phyloP scores from a whole-genome alignment of 2,888 invertebrate genomes.

The Ferdinandea cuprea region DNA sequence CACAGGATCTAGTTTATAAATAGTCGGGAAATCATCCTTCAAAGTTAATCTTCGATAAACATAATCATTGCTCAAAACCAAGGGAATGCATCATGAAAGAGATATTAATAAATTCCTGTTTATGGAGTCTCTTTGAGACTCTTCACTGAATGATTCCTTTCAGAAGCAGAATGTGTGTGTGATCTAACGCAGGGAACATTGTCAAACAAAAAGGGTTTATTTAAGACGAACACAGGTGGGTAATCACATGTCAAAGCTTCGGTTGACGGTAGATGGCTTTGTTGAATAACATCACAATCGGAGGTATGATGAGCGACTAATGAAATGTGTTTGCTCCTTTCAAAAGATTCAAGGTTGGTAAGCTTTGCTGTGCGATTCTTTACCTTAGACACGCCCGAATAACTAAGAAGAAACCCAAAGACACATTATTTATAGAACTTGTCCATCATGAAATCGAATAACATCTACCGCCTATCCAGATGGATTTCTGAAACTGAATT shows the following conservation, averaged over 20 bases:
- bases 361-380: too few species aligned
- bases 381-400: neutral
- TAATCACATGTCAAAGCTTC: neutral
- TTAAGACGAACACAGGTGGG: neutral
- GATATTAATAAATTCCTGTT: neutral
- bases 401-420: too few species aligned
- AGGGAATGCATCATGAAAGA: constrained; percentile 14
- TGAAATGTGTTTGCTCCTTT: neutral
- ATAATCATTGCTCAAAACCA: constrained; percentile 30
- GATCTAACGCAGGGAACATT: neutral
- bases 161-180: neutral
- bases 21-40: constrained; percentile 13
- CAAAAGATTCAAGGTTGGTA: neutral
- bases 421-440: neutral
- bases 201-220: neutral
- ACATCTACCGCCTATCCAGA: neutral
- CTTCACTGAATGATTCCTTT: neutral
- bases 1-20: constrained; percentile 5
- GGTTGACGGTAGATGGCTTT: too few species aligned
- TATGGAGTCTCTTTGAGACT: constrained; percentile 16
- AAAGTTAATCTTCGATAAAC: constrained; percentile 62
- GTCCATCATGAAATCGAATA: neutral
- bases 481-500: neutral
- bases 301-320: neutral
- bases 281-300: neutral